Conservation (phyloP, 2,113 vertebrate species). For the Nettapus auritus region DNA sequence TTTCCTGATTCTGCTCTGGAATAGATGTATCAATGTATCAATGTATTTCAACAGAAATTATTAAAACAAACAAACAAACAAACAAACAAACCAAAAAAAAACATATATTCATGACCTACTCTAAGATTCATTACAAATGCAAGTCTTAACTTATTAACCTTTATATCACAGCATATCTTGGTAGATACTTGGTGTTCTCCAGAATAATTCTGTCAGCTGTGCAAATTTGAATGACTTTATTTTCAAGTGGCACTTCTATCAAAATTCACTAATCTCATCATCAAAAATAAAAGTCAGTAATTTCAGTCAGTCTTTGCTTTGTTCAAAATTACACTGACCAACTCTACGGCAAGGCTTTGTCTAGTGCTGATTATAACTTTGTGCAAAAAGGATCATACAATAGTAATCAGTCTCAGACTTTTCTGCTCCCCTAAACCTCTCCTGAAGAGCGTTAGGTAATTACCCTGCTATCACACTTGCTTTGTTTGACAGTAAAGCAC, state of each 20-base stretch:
- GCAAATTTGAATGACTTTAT: not conserved
- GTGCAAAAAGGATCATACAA: not conserved
- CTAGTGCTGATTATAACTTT: not conserved
- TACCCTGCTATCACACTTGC: not conserved
- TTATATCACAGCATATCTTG: not conserved
- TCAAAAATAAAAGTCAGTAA: not conserved
- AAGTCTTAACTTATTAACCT: not conserved
- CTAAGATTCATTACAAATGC: not conserved
- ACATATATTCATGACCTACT: not conserved
- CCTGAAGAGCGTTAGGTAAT: not conserved
- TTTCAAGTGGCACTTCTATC: not conserved
- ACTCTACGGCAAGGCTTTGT: not conserved
- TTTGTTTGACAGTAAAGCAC: not conserved
- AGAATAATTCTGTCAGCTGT: not conserved
- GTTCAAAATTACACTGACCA: not conserved
- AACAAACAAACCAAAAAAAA: too few relatives aligned
- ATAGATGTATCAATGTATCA: not conserved
- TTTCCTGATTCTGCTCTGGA: not conserved
- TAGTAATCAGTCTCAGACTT: not conserved
- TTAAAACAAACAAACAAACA: too few relatives aligned
- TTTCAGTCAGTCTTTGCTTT: not conserved
- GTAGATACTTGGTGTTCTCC: not conserved
- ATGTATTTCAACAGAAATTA: not conserved
- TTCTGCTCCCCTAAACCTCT: not conserved
- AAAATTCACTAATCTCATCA: not conserved